phyloP scores from a whole-genome alignment of 64 coral and sea anemone species.

The Pachyseris speciosa region DNA sequence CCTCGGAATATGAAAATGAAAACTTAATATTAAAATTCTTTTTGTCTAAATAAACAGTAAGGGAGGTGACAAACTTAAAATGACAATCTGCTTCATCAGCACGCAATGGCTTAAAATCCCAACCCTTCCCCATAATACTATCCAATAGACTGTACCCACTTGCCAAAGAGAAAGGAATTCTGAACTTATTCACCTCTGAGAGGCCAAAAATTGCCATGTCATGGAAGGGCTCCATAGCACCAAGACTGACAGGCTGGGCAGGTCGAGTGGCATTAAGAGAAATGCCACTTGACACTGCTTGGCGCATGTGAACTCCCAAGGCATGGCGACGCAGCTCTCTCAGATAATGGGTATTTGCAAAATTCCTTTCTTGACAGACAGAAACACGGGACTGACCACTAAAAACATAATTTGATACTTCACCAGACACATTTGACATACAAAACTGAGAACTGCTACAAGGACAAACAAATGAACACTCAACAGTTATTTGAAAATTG shows the following conservation, averaged over 20 bases:
- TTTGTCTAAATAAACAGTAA: slow-evolving; percentile 62
- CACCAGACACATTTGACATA: slow-evolving; percentile 50
- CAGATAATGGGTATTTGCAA: slow-evolving; percentile 77
- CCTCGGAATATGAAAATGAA: slow-evolving; percentile 27
- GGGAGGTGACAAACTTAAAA: slow-evolving; percentile 46
- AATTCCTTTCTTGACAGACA: slow-evolving; percentile 63
- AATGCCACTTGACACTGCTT: slow-evolving; percentile 72
- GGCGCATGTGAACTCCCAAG: slow-evolving; percentile 67
- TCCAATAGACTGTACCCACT: slow-evolving; percentile 26
- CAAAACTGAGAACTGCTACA: slow-evolving; percentile 52
- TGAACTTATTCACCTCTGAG: slow-evolving; percentile 52
- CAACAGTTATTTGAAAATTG: slow-evolving; percentile 50
- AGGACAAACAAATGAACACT: slow-evolving; percentile 48
- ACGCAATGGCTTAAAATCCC: slow-evolving; percentile 48
- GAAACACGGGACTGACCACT: slow-evolving; percentile 43
- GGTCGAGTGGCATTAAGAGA: slow-evolving; percentile 67
- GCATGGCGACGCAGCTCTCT: slow-evolving; percentile 73
- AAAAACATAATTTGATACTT: slow-evolving; percentile 35
- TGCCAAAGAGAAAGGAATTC: slow-evolving; percentile 20
- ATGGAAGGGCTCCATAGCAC: slow-evolving; percentile 25
- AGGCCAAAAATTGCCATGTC: slow-evolving; percentile 48
- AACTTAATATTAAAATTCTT: slow-evolving; percentile 44
- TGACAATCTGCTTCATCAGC: slow-evolving; percentile 31
- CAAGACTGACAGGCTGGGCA: not conserved
- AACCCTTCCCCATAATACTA: slow-evolving; percentile 27